phyloP scores from a whole-genome alignment of 1,140 invertebrate genomes.

The Reticulitermes speratus region DNA sequence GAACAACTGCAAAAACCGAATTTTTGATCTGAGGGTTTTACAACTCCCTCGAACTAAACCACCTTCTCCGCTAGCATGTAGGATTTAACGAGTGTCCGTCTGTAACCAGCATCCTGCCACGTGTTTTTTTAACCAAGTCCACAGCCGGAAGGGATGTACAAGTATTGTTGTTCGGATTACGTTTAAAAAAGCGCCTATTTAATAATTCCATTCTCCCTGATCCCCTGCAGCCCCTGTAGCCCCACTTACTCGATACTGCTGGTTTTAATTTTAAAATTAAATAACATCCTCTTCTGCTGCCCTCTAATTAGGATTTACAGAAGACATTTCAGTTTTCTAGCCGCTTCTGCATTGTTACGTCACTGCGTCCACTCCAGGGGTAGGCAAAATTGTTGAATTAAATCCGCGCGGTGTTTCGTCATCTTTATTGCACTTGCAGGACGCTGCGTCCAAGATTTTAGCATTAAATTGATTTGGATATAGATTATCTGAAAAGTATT shows the following conservation, averaged over 20 bases:
- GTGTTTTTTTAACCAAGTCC: neutral
- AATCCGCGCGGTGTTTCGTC: too few relatives aligned
- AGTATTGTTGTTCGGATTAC: neutral
- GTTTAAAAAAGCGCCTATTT: neutral
- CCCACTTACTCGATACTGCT: neutral
- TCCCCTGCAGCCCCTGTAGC: neutral
- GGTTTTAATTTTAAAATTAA: conserved; percentile 16
- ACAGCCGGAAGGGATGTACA: neutral
- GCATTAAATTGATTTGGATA: too few relatives aligned
- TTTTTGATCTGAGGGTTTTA: too few relatives aligned
- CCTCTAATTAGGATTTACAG: neutral
- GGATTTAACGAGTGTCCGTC: neutral
- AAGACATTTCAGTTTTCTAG: neutral
- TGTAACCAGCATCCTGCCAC: neutral
- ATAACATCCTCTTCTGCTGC: neutral
- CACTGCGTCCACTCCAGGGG: neutral
- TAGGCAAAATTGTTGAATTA: neutral
- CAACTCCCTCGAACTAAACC: too few relatives aligned
- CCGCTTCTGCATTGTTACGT: neutral
- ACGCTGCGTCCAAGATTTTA: too few relatives aligned
- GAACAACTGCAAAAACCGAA: too few relatives aligned
- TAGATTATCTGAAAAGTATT: too few relatives aligned
- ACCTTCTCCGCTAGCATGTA: neutral
- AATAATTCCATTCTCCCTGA: neutral
- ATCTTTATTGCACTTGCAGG: too few relatives aligned